These are phyloP conservation scores for Pristionchus exspectatus DNA, from an alignment of 2,888 invertebrate species.

Conservation along the genomic window DNA sequence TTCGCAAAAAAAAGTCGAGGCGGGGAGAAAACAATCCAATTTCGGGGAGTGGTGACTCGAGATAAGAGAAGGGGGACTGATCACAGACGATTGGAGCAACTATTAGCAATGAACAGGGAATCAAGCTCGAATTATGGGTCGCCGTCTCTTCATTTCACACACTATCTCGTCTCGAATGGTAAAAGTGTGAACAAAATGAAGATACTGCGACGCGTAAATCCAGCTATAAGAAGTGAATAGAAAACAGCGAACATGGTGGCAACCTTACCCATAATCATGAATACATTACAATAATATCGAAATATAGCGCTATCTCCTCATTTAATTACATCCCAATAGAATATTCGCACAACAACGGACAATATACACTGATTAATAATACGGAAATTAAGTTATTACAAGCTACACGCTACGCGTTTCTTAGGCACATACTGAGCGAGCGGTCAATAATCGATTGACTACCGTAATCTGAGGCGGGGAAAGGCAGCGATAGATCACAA, in stretches of 20 bases:
- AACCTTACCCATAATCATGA: constrained; percentile 1
- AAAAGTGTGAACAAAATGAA: too few relatives aligned
- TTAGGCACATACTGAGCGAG: constrained; percentile 29
- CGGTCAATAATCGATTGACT: neutral
- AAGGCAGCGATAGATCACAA: neutral
- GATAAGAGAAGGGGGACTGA: neutral
- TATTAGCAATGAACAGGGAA: too few relatives aligned
- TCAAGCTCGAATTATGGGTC: too few relatives aligned
- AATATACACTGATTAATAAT: constrained; percentile 18
- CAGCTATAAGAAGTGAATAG: neutral
- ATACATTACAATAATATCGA: constrained; percentile 36
- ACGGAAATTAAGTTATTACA: constrained; percentile 27
- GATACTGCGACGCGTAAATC: too few relatives aligned
- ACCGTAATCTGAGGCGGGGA: neutral
- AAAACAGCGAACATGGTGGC: neutral
- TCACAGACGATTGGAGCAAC: neutral
- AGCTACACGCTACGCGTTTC: constrained; percentile 36
- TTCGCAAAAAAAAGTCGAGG: constrained; percentile 5
- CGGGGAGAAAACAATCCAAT: neutral
- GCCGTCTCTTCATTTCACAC: too few relatives aligned
- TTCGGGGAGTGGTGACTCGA: neutral
- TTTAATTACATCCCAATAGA: constrained; percentile 7
- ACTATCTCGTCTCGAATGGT: too few relatives aligned
- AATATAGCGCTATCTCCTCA: neutral
- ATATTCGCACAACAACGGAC: neutral